Evolutionary conservation across 2,797 vertebrate species (phyloP).

Genomic region (Tinamus major): DNA sequence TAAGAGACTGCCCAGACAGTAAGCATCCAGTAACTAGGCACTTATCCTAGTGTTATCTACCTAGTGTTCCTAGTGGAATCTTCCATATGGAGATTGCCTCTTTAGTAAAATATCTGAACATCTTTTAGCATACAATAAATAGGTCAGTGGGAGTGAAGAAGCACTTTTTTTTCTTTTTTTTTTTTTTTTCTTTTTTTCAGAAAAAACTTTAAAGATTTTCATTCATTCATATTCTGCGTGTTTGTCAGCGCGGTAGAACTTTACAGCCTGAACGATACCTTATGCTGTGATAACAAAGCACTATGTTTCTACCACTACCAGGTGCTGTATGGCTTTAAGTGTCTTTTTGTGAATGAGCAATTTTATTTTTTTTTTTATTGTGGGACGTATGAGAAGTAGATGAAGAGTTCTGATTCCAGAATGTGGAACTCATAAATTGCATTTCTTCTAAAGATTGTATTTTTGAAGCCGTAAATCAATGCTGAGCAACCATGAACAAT

Average conservation of each 20-base stretch:
- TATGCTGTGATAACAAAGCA: not conserved
- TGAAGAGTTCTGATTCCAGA: not conserved
- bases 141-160: not conserved
- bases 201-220: not conserved
- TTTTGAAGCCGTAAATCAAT: not conserved
- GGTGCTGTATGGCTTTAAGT: not conserved
- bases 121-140: rapidly evolving
- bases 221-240: not conserved
- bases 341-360: rapidly evolving
- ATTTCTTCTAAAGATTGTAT: not conserved
- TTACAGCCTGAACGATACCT: not conserved
- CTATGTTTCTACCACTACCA: not conserved
- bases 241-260: not conserved
- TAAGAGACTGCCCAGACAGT: not conserved
- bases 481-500: not conserved
- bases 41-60: no score
- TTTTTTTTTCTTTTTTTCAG: not conserved
- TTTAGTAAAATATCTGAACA: not conserved
- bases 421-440: not conserved
- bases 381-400: not conserved
- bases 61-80: no score
- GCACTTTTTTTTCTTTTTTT: rapidly evolving
- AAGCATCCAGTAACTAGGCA: not conserved
- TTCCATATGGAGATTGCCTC: no score
- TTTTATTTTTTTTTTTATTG: not conserved